These are phyloP conservation scores for Myotis yumanensis DNA, from an alignment of 2,113 vertebrate species.

Conservation along the genomic window DNA sequence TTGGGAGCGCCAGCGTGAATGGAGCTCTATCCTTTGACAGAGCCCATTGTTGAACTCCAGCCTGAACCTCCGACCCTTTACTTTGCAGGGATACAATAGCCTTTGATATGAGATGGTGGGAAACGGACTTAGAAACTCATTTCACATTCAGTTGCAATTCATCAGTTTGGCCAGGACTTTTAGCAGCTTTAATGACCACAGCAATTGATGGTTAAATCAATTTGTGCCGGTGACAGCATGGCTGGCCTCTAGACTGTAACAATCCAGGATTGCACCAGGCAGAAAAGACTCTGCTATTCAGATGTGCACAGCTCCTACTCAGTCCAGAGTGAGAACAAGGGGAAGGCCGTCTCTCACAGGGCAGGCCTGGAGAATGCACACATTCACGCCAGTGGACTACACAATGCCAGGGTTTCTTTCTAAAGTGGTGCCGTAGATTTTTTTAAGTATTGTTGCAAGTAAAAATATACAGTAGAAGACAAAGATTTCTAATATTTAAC, in stretches of 20 bases:
- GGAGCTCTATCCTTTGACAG: slow-evolving; percentile 86
- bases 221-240: slow-evolving; percentile 95
- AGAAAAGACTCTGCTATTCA: slow-evolving; percentile 87
- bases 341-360: slow-evolving; percentile 83
- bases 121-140: slow-evolving; percentile 89
- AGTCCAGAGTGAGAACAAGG: slow-evolving; percentile 83
- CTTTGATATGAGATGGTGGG: slow-evolving; percentile 96
- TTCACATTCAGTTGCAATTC: slow-evolving; percentile 91
- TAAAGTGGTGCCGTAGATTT: background rate
- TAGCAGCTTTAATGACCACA: slow-evolving; percentile 90
- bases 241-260: slow-evolving; percentile 92
- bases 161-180: slow-evolving; percentile 89
- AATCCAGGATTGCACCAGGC: slow-evolving; percentile 91
- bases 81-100: slow-evolving; percentile 94
- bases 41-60: slow-evolving; percentile 90
- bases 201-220: slow-evolving; percentile 97
- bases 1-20: slow-evolving; percentile 84
- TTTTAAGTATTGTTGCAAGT: slow-evolving; percentile 74
- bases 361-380: slow-evolving; percentile 80
- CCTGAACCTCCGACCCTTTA: slow-evolving; percentile 91
- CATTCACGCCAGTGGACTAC: slow-evolving; percentile 82
- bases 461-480: slow-evolving; percentile 84
- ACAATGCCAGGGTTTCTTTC: slow-evolving; percentile 79
- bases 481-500: slow-evolving; percentile 79
- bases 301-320: slow-evolving; percentile 83